phyloP scores from a whole-genome alignment of 2,888 invertebrate species.

The Xylophagus ater region DNA sequence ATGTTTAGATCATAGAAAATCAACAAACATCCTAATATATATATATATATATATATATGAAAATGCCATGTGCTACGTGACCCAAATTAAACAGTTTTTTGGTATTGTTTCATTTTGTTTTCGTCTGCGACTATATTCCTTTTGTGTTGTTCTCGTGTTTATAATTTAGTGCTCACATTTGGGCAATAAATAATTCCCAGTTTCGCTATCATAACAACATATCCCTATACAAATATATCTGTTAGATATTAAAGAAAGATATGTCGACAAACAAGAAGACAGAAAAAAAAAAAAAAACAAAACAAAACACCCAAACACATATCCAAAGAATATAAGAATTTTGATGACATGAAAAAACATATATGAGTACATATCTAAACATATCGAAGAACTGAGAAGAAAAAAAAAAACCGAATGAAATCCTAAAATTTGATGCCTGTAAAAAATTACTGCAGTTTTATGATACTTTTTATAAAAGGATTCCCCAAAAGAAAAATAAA shows the following conservation, averaged over 20 bases:
- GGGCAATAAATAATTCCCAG: constrained; percentile 17
- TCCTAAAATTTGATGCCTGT: constrained; percentile 11
- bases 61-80: constrained; percentile 9
- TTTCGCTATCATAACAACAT: constrained; percentile 6
- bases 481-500: constrained; percentile 12
- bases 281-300: constrained; percentile 2
- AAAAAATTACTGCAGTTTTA: constrained; percentile 16
- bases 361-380: too few relatives aligned
- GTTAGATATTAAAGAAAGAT: too few relatives aligned
- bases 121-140: constrained; percentile 4
- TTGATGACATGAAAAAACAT: neutral
- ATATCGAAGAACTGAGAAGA: too few relatives aligned
- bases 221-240: too few relatives aligned
- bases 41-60: too few relatives aligned
- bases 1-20: too few relatives aligned
- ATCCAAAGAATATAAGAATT: neutral
- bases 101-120: constrained; percentile 4
- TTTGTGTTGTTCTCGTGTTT: constrained; percentile 13
- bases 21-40: too few relatives aligned
- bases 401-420: constrained; percentile 3
- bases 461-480: constrained; percentile 14
- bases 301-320: neutral
- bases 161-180: constrained; percentile 19
- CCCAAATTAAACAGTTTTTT: constrained; percentile 10
- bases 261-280: too few relatives aligned